phyloP scores from a whole-genome alignment of 1,140 invertebrate species.

The Chrysopa pallens region DNA sequence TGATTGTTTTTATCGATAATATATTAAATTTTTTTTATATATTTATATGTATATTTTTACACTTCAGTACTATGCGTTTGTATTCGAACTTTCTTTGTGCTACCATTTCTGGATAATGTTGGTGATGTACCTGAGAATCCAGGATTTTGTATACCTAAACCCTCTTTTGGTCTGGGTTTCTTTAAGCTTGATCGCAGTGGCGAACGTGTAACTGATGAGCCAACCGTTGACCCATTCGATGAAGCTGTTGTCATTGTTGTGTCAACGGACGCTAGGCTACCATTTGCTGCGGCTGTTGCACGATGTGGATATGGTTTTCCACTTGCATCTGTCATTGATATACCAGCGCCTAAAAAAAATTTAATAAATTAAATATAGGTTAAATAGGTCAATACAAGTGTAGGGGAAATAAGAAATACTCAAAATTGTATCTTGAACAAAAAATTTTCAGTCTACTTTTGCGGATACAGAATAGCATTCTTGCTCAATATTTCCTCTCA shows the following conservation, averaged over 20 bases:
- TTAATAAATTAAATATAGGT: too few relatives aligned
- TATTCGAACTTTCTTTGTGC: constrained; percentile 72
- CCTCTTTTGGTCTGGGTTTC: constrained; percentile 46
- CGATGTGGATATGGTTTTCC: constrained; percentile 47
- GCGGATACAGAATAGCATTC: too few relatives aligned
- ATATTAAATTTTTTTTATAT: not conserved
- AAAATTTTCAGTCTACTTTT: too few relatives aligned
- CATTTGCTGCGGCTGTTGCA: constrained; percentile 48
- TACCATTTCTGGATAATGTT: constrained; percentile 59
- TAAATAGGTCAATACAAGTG: too few relatives aligned
- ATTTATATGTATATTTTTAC: constrained; percentile 19
- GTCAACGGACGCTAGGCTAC: constrained; percentile 55
- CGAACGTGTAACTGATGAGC: constrained; percentile 41
- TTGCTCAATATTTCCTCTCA: too few relatives aligned
- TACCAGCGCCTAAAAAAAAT: constrained; percentile 30
- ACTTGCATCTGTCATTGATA: constrained; percentile 66
- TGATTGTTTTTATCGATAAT: not conserved
- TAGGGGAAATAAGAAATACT: too few relatives aligned
- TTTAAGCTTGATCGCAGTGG: constrained; percentile 66
- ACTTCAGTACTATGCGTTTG: constrained; percentile 77
- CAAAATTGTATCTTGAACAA: too few relatives aligned
- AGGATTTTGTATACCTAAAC: constrained; percentile 68
- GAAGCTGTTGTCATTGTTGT: constrained; percentile 47
- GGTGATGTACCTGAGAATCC: constrained; percentile 64
- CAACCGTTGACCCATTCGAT: constrained; percentile 35